Percentiles rank a stretch among this genome's conserved stretches.
These are phyloP conservation scores for Diogma glabrata DNA, from an alignment of 2,888 invertebrate genomes.

Conservation along the genomic window DNA sequence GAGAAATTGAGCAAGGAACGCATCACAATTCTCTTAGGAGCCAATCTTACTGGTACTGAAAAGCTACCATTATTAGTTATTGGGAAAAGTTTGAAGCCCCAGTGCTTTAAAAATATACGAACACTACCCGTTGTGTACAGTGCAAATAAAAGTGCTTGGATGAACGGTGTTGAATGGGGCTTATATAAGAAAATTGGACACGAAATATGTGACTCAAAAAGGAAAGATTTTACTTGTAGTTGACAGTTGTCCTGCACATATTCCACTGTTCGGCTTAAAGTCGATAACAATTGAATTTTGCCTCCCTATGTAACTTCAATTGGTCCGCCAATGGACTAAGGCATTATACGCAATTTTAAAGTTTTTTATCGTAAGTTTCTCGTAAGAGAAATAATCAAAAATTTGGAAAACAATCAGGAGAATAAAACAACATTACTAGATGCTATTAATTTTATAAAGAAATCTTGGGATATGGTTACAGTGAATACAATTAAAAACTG, in stretches of 20 bases:
- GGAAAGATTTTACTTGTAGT: neutral
- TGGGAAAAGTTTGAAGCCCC: slow-evolving; percentile 1
- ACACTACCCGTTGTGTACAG: neutral
- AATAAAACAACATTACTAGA: no score
- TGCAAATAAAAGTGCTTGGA: neutral
- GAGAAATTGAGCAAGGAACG: neutral
- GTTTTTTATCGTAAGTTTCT: no score
- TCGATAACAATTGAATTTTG: neutral
- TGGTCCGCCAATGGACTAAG: no score
- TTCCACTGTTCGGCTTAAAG: neutral
- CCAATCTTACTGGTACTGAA: no score
- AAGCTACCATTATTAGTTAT: slow-evolving; percentile 1
- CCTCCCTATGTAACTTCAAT: neutral
- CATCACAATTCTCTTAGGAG: slow-evolving; percentile 1
- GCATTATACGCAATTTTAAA: no score
- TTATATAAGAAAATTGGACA: neutral
- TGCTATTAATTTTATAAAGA: neutral
- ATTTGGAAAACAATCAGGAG: no score
- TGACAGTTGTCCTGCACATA: neutral
- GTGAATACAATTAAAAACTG: slow-evolving; percentile 1
- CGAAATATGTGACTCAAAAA: neutral
- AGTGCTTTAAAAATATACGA: no score
- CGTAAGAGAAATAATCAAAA: no score
- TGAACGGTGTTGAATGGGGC: neutral
- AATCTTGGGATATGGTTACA: neutral